A percentile compares a stretch with the other conserved stretches of the same genome.
Conservation (phyloP, 2,797 vertebrate species). For the Menidia menidia region DNA sequence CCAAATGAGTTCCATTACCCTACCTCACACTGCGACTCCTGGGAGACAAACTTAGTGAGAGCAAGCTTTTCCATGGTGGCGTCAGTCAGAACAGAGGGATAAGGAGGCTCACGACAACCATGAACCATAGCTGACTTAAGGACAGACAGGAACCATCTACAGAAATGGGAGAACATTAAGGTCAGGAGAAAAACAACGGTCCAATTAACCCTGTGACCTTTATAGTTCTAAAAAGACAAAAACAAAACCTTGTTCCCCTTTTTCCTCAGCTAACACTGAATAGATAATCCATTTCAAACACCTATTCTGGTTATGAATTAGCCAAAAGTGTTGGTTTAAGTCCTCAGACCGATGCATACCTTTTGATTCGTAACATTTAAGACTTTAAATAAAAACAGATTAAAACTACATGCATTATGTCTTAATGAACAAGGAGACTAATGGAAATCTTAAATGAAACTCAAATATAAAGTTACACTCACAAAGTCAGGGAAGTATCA, state of each 20-base stretch:
- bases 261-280: background rate
- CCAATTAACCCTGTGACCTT: background rate
- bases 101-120: constrained; percentile 92
- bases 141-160: constrained; percentile 90
- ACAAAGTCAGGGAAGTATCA: constrained; percentile 90
- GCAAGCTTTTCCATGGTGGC: constrained; percentile 98
- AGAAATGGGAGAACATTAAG: background rate
- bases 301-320: no score
- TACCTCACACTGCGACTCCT: constrained; percentile 94
- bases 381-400: background rate
- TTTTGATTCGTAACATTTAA: background rate
- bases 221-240: background rate
- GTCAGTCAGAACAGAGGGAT: constrained; percentile 92
- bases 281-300: background rate
- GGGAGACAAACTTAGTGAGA: constrained; percentile 94
- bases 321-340: background rate
- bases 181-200: background rate
- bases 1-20: background rate
- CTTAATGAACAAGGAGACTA: background rate
- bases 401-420: background rate
- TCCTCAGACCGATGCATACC: background rate
- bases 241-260: background rate
- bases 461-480: constrained; percentile 59
- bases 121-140: constrained; percentile 94
- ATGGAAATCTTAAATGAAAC: background rate